phyloP scores from a whole-genome alignment of 2,113 vertebrate genomes.

The crab-eating macaque (Macaca fascicularis) region DNA sequence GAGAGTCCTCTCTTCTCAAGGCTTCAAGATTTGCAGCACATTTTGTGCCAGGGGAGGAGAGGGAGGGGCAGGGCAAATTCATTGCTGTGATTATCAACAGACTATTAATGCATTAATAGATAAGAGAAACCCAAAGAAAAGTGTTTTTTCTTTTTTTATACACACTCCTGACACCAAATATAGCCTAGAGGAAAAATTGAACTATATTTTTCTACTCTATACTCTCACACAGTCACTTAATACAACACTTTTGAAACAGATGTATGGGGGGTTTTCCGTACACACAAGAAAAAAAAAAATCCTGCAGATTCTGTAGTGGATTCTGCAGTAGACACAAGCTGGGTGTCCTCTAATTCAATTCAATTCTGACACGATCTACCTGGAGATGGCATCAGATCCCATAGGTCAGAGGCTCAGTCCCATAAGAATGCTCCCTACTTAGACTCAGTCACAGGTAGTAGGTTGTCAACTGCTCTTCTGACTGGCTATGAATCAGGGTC shows the following conservation, averaged over 20 bases:
- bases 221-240: not conserved
- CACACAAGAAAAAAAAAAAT: not conserved
- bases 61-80: not conserved
- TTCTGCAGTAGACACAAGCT: not conserved
- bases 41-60: not conserved
- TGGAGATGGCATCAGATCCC: not conserved
- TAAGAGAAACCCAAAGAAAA: not conserved
- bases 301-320: not conserved
- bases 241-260: not conserved
- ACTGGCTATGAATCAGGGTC: not conserved
- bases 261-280: not conserved
- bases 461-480: not conserved
- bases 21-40: not conserved
- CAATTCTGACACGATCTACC: not conserved
- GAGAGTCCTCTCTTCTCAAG: not conserved
- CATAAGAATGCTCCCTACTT: not conserved
- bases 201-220: not conserved
- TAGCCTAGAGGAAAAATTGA: not conserved
- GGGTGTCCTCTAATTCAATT: not conserved
- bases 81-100: not conserved
- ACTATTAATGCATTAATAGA: not conserved
- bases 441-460: not conserved
- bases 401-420: not conserved
- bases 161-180: not conserved
- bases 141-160: not conserved